Conservation (phyloP, 2,888 invertebrate genomes). For the Congeria kusceri region DNA sequence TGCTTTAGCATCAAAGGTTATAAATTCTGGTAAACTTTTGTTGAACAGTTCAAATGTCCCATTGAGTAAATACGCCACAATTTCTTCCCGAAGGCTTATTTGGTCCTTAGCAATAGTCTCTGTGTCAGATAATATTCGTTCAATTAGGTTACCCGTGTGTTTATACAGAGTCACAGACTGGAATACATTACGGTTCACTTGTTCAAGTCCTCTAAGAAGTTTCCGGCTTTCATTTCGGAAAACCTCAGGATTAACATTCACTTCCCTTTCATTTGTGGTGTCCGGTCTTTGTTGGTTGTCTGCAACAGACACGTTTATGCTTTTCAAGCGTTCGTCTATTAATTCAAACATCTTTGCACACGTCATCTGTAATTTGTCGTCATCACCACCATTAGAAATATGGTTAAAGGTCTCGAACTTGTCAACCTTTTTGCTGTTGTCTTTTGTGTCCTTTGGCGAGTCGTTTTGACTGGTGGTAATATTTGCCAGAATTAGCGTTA, state of each 20-base stretch:
- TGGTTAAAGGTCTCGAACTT: too few species aligned
- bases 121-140: conserved; percentile 73
- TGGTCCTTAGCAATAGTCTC: conserved; percentile 73
- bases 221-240: conserved; percentile 59
- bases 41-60: conserved; percentile 54
- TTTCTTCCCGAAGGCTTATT: conserved; percentile 65
- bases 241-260: conserved; percentile 31
- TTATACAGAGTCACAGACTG: conserved; percentile 74
- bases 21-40: conserved; percentile 36
- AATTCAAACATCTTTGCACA: conserved; percentile 54
- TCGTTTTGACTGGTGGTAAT: neutral
- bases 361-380: conserved; percentile 35
- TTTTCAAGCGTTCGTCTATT: conserved; percentile 51
- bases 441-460: too few species aligned
- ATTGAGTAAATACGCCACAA: conserved; percentile 59
- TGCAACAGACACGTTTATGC: conserved; percentile 25
- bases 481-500: neutral
- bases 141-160: conserved; percentile 71
- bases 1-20: conserved; percentile 27
- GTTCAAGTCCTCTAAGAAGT: conserved; percentile 66
- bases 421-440: too few species aligned
- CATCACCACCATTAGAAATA: neutral
- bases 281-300: conserved; percentile 21
- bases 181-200: conserved; percentile 73
- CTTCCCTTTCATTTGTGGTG: conserved; percentile 19